These are phyloP conservation scores for Actias luna DNA, from an alignment of 2,888 invertebrate species.

Conservation along the genomic window DNA sequence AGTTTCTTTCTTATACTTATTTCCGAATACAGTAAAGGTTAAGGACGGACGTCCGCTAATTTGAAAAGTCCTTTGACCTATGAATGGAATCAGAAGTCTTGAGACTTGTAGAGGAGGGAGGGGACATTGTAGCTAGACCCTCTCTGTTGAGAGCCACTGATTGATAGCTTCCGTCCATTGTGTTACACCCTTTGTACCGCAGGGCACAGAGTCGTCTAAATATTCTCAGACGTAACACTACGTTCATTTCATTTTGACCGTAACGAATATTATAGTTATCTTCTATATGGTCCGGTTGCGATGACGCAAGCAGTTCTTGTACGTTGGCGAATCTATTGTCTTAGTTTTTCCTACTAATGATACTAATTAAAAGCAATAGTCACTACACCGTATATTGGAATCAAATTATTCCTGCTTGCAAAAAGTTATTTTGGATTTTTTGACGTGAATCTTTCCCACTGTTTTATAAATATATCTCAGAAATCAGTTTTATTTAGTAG, in stretches of 20 bases:
- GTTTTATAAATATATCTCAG: neutral
- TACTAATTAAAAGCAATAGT: neutral
- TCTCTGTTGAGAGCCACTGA: slow-evolving; percentile 62
- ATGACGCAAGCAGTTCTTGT: slow-evolving; percentile 38
- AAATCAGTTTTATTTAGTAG: neutral
- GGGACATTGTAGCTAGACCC: slow-evolving; percentile 43
- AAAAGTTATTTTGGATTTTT: neutral
- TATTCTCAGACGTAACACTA: slow-evolving; percentile 33
- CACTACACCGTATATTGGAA: neutral
- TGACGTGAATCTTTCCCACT: neutral
- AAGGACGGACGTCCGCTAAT: neutral
- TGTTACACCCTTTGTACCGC: slow-evolving; percentile 59
- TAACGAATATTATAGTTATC: slow-evolving; percentile 38
- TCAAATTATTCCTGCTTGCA: neutral
- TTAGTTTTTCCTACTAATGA: slow-evolving; percentile 25
- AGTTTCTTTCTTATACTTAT: no score
- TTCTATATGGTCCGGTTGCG: slow-evolving; percentile 27
- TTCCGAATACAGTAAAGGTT: neutral
- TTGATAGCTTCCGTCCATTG: slow-evolving; percentile 73
- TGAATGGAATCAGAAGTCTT: slow-evolving; percentile 16
- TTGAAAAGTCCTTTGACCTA: neutral
- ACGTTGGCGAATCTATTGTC: slow-evolving; percentile 36
- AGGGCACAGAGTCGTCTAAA: slow-evolving; percentile 41
- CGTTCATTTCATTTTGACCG: slow-evolving; percentile 41
- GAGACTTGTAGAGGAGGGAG: slow-evolving; percentile 9